A percentile compares a stretch with the other conserved stretches of the same genome.
These are phyloP conservation scores for Erebia aethiops DNA, from an alignment of 2,888 invertebrate species.

Conservation along the genomic window DNA sequence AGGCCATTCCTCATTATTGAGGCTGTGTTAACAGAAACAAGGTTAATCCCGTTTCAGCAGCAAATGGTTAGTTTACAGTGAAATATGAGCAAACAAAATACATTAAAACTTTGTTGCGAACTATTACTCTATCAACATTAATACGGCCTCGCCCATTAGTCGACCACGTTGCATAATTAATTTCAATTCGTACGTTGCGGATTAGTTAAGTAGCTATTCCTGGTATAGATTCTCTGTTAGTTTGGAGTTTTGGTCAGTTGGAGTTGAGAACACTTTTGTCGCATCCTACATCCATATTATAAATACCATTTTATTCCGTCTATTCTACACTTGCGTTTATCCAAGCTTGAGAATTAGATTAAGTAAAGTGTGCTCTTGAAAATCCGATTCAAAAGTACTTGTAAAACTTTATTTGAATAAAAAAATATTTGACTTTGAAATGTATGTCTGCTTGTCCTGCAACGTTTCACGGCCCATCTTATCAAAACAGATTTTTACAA, in stretches of 20 bases:
- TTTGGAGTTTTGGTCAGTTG: background rate
- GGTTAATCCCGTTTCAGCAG: slow-evolving; percentile 25
- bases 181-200: slow-evolving; percentile 50
- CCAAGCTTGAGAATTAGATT: no score
- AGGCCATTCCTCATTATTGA: slow-evolving; percentile 9
- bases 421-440: no score
- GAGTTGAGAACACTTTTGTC: no score
- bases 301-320: no score
- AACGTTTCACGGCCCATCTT: no score
- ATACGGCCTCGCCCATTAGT: slow-evolving; percentile 56
- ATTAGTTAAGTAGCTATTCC: slow-evolving; percentile 27
- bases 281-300: no score
- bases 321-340: no score
- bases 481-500: no score
- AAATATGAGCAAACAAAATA: slow-evolving; percentile 49
- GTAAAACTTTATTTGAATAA: no score
- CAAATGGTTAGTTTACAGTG: slow-evolving; percentile 42
- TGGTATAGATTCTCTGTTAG: background rate
- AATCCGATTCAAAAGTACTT: no score
- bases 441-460: no score
- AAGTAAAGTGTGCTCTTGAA: no score
- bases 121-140: slow-evolving; percentile 59
- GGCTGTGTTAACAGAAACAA: slow-evolving; percentile 15
- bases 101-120: slow-evolving; percentile 56
- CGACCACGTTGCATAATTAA: slow-evolving; percentile 58